These are phyloP conservation scores for Heliconius ethilla DNA, from an alignment of 2,888 invertebrate genomes.

Conservation along the genomic window DNA sequence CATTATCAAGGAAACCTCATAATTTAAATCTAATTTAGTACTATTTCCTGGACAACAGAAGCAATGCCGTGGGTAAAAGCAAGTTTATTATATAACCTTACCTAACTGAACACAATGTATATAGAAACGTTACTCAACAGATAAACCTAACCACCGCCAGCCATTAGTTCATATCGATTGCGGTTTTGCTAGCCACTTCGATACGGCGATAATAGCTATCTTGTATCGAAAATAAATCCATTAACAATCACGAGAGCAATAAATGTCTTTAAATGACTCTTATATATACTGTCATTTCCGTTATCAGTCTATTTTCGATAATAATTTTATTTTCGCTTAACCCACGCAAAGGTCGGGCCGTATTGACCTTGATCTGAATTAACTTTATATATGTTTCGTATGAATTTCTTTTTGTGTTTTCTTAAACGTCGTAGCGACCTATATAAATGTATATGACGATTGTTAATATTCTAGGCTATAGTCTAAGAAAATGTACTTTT, in stretches of 20 bases:
- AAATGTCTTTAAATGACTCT: conserved; percentile 29
- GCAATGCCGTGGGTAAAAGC: no score
- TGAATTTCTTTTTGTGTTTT: background rate
- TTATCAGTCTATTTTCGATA: conserved; percentile 22
- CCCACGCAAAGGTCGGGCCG: conserved; percentile 33
- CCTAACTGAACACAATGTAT: background rate
- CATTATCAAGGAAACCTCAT: no score
- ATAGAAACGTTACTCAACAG: background rate
- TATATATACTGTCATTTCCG: conserved; percentile 10
- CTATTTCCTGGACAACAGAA: no score
- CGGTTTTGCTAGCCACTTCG: conserved; percentile 5
- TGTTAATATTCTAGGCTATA: background rate
- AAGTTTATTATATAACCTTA: background rate
- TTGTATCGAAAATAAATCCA: conserved; percentile 19
- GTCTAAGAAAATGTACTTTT: no score
- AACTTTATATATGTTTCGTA: conserved; percentile 14
- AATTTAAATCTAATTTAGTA: no score
- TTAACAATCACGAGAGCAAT: conserved; percentile 31
- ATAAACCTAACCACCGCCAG: background rate
- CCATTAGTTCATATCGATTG: conserved; percentile 7
- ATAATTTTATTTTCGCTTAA: conserved; percentile 28
- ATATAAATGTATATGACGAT: background rate
- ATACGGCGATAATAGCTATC: background rate
- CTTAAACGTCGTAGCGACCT: background rate
- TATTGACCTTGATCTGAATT: conserved; percentile 39